Evolutionary conservation across 1,140 invertebrate genomes (phyloP).

Genomic region (Drosophila quadrilineata): DNA sequence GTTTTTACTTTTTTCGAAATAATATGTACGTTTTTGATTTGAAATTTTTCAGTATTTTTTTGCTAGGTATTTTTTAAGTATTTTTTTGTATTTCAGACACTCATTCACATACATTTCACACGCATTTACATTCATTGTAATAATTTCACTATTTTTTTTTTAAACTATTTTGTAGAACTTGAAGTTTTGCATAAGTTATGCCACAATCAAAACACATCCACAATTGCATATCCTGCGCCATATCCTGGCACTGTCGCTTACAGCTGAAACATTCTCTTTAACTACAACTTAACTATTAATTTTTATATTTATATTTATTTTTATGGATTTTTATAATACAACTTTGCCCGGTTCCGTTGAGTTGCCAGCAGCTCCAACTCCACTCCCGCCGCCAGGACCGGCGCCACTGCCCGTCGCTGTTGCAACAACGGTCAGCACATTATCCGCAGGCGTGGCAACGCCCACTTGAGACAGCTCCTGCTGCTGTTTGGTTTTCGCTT

Average conservation of each 20-base stretch:
- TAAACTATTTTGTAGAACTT: neutral
- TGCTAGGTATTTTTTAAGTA: neutral
- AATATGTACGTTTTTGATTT: too few relatives aligned
- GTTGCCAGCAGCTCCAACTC: neutral
- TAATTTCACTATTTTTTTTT: conserved; percentile 3
- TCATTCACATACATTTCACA: too few relatives aligned
- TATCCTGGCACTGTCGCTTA: conserved; percentile 42
- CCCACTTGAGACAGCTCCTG: conserved; percentile 29
- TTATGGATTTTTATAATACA: conserved; percentile 75
- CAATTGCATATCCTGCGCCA: conserved; percentile 19
- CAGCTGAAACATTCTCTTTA: conserved; percentile 66
- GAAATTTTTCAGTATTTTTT: too few relatives aligned
- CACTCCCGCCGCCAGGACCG: conserved; percentile 63
- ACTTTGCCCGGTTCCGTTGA: conserved; percentile 50
- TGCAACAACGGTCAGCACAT: conserved; percentile 51
- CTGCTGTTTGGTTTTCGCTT: conserved; percentile 61
- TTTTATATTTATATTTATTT: conserved; percentile 9
- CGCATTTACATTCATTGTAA: too few relatives aligned
- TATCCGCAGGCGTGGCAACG: conserved; percentile 28
- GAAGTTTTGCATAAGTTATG: too few relatives aligned
- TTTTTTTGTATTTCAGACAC: too few relatives aligned
- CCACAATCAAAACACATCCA: conserved; percentile 16
- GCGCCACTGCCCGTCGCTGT: conserved; percentile 65
- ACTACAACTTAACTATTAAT: conserved; percentile 69
- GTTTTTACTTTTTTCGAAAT: too few relatives aligned